These are phyloP conservation scores for Siphonodentalium dalli DNA, from an alignment of 2,888 invertebrate genomes.

Conservation along the genomic window DNA sequence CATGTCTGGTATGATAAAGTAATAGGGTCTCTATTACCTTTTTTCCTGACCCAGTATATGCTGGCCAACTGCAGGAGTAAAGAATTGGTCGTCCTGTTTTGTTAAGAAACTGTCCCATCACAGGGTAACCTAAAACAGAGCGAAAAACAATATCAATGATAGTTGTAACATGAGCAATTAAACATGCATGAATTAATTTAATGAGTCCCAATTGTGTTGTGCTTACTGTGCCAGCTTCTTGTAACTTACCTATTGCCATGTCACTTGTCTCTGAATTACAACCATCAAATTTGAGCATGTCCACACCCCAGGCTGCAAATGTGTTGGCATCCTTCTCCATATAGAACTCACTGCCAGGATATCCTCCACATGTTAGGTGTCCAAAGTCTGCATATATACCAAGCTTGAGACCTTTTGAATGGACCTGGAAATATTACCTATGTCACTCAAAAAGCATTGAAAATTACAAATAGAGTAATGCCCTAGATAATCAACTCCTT, in stretches of 20 bases:
- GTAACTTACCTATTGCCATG: slow-evolving; percentile 58
- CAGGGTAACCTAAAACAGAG: slow-evolving; percentile 78
- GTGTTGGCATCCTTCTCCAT: slow-evolving; percentile 86
- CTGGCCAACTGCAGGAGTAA: slow-evolving; percentile 98
- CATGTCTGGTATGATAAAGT: too few relatives aligned
- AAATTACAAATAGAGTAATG: too few relatives aligned
- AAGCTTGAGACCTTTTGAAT: slow-evolving; percentile 82
- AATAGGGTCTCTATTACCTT: neutral
- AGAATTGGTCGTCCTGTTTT: slow-evolving; percentile 90
- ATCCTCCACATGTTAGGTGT: slow-evolving; percentile 95
- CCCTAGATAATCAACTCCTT: too few relatives aligned
- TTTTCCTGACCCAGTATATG: slow-evolving; percentile 70
- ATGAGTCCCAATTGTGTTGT: neutral
- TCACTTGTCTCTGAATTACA: slow-evolving; percentile 85
- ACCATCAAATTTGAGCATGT: slow-evolving; percentile 96
- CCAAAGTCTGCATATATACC: slow-evolving; percentile 98
- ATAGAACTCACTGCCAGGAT: slow-evolving; percentile 91
- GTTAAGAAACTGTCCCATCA: slow-evolving; percentile 88
- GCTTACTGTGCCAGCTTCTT: neutral
- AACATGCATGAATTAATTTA: too few relatives aligned
- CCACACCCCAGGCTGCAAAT: slow-evolving; percentile 92
- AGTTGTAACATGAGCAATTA: too few relatives aligned
- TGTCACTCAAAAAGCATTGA: too few relatives aligned
- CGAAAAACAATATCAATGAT: too few relatives aligned
- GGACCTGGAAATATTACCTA: slow-evolving; percentile 32